A percentile compares a stretch with the other conserved stretches of the same genome.
Evolutionary conservation across 2,113 vertebrate species (phyloP).

Genomic region (Callocephalon fimbriatum): DNA sequence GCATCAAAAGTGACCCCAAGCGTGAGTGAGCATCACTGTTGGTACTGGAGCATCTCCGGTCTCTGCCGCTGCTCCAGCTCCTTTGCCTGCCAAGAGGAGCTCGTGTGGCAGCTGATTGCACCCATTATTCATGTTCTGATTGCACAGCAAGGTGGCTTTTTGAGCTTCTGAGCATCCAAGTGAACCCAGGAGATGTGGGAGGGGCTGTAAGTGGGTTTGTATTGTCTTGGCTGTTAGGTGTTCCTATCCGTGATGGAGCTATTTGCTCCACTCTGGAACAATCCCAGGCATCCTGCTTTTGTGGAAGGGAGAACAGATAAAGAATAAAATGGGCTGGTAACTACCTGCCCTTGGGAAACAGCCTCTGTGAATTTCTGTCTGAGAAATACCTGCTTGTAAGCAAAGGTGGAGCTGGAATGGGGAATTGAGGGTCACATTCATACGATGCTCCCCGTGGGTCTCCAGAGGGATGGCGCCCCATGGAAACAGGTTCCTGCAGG

Average conservation of each 20-base stretch:
- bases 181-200: not conserved
- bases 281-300: not conserved
- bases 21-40: rapidly evolving
- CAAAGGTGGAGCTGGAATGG: not conserved
- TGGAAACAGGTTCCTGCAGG: rapidly evolving
- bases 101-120: rapidly evolving
- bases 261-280: not conserved
- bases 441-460: not conserved
- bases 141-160: not conserved
- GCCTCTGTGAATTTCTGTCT: rapidly evolving
- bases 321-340: not conserved
- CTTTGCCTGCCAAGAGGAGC: rapidly evolving
- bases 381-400: not conserved
- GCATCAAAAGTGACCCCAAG: not conserved
- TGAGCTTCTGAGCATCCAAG: not conserved
- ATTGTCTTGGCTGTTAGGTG: not conserved
- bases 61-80: rapidly evolving
- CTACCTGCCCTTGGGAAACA: not conserved
- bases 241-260: not conserved
- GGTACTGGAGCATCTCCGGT: not conserved
- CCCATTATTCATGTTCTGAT: rapidly evolving
- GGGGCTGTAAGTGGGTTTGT: not conserved
- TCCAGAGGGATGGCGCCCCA: not conserved
- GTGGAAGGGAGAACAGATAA: not conserved
- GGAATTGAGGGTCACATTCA: not conserved